Evolutionary conservation across 2,113 vertebrate species (phyloP), one percentile per base, ranked within the genome.

Genomic region (Gasterosteus nipponicus): DNA sequence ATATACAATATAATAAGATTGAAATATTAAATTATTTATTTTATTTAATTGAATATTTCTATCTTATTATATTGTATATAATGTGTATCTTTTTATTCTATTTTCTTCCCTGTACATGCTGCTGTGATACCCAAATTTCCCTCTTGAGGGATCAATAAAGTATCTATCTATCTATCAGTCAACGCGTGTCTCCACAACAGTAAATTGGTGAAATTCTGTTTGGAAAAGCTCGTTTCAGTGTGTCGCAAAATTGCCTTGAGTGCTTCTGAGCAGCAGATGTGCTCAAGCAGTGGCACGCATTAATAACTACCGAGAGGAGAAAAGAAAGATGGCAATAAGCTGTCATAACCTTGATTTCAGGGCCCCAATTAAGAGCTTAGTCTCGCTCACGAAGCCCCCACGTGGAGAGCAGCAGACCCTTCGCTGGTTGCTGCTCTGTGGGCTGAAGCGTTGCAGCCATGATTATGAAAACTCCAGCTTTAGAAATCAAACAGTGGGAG

Each of bases 321-420:
- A 15, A 5, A 9, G 39, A 61, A 61, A 69, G 46, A 76, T 51
- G 78, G 47, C 65, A 80, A 65, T 76, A 68, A 87, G 77, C 63
- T 72, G 58, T 69, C 73, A 68, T 75, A 86, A 81, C 57, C 75
- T 85, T 83, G 82, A 86, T 77, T 85, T 78, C 54, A 78, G 75
- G 57, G 33, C 46, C 62, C 60, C 53, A 81, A 87, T 86, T 83
- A 87, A 68, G 64, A 60, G 59, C 60, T 73, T 56, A 47, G 62
- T 75, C 18, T 65, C 10, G 46, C 72, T 79, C 64, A 60, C 64
- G 69, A 84, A 80, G 75, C 71, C 42, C 51, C 22, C 80, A 81
- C 33, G 3, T 75, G 80, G 75, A 65, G 62, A 83, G 78, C 78
- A 83, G 78, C 78, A 82, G 69, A 84, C 73, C 46, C 69, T 81